Evolutionary conservation across 2,797 vertebrate genomes (phyloP).

Genomic region (Siniperca obscura): DNA sequence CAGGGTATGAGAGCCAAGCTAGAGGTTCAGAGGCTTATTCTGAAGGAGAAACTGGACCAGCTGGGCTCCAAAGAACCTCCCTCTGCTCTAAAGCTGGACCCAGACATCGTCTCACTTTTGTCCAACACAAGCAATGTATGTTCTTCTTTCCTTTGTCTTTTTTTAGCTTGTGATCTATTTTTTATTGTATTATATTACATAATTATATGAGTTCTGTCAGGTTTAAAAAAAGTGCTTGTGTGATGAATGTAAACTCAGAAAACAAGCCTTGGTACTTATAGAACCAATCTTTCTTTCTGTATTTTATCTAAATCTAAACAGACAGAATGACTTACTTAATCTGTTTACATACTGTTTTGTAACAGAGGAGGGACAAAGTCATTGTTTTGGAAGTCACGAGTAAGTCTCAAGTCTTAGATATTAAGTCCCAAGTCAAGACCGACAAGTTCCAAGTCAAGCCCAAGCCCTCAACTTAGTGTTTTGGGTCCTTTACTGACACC

Average conservation of each 20-base stretch:
- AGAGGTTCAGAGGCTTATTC: slow-evolving; percentile 87
- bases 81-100: slow-evolving; percentile 80
- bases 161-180: background rate
- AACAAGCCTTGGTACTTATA: background rate
- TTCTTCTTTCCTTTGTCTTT: slow-evolving; percentile 3
- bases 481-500: background rate
- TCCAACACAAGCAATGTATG: slow-evolving; percentile 85
- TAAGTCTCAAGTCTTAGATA: background rate
- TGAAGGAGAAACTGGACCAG: slow-evolving; percentile 86
- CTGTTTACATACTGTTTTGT: background rate
- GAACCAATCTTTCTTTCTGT: background rate
- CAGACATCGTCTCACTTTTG: slow-evolving; percentile 82
- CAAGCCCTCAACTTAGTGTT: background rate
- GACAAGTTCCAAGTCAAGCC: background rate
- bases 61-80: slow-evolving; percentile 86
- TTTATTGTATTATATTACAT: background rate
- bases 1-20: slow-evolving; percentile 89
- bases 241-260: background rate
- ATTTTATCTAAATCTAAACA: background rate
- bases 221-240: background rate
- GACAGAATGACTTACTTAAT: background rate
- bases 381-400: background rate
- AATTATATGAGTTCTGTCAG: background rate
- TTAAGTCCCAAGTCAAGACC: too few species aligned
- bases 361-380: background rate